Conservation (phyloP, 1,140 invertebrate genomes). For the Bombus balteatus region DNA sequence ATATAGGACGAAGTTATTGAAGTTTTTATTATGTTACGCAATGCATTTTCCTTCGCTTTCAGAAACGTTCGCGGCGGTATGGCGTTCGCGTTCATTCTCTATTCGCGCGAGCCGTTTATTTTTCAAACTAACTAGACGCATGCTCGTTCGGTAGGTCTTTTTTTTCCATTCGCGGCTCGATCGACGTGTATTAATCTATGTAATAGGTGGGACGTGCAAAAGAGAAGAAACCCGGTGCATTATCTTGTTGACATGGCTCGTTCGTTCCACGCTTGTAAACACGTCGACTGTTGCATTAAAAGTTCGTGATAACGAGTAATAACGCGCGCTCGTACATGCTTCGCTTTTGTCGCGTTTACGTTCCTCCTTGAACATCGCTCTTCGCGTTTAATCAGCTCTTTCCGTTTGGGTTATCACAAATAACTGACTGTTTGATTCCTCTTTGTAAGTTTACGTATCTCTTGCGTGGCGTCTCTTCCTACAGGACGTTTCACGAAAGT, state of each 20-base stretch:
- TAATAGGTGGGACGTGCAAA: constrained; percentile 24
- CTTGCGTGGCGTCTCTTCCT: no score
- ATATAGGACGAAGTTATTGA: constrained; percentile 58
- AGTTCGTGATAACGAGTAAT: constrained; percentile 21
- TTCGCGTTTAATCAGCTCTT: neutral
- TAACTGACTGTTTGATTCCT: neutral
- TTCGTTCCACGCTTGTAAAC: constrained; percentile 37
- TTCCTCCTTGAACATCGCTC: constrained; percentile 13
- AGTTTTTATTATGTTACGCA: constrained; percentile 52
- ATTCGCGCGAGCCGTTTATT: no score
- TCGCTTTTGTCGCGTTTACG: neutral
- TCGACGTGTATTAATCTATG: neutral
- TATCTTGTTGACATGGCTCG: constrained; percentile 41
- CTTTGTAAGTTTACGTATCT: neutral
- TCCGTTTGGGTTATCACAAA: neutral
- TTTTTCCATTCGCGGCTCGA: neutral
- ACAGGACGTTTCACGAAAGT: no score
- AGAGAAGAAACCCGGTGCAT: constrained; percentile 28
- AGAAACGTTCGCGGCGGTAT: neutral
- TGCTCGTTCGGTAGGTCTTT: neutral
- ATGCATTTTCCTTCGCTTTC: constrained; percentile 41
- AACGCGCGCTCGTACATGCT: neutral
- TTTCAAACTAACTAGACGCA: neutral
- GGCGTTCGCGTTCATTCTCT: neutral
- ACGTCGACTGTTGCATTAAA: constrained; percentile 31